These are phyloP conservation scores for Zaprionus bogoriensis DNA, from an alignment of 2,888 invertebrate genomes.

Conservation along the genomic window DNA sequence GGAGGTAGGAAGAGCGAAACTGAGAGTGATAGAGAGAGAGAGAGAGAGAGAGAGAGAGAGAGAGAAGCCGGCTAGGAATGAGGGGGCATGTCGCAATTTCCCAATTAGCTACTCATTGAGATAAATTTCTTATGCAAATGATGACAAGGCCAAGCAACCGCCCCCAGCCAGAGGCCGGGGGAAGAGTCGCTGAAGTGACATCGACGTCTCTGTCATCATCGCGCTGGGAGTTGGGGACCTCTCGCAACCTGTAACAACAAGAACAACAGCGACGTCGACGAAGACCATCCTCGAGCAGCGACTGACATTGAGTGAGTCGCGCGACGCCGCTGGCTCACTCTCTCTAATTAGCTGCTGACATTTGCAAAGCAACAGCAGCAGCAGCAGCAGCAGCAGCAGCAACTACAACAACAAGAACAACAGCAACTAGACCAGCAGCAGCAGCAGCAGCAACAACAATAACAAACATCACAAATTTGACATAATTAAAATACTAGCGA, in stretches of 20 bases:
- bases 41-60: not conserved
- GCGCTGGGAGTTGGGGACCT: constrained; percentile 67
- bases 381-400: constrained; percentile 16
- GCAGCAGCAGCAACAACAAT: not conserved
- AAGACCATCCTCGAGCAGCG: constrained; percentile 35
- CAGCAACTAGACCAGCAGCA: not conserved
- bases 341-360: constrained; percentile 78
- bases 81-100: constrained; percentile 66
- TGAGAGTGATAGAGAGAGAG: constrained; percentile 28
- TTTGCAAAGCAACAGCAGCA: constrained; percentile 48
- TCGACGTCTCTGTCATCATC: constrained; percentile 56
- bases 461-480: constrained; percentile 62
- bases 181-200: constrained; percentile 59
- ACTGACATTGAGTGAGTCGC: constrained; percentile 73
- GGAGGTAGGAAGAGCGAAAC: constrained; percentile 6
- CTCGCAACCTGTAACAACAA: constrained; percentile 49
- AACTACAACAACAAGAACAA: constrained; percentile 7
- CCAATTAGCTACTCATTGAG: constrained; percentile 78
- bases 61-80: not conserved
- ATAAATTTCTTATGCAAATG: constrained; percentile 80
- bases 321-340: constrained; percentile 56
- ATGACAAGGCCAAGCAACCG: constrained; percentile 72
- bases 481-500: constrained; percentile 71
- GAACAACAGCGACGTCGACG: constrained; percentile 1
- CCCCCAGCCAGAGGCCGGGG: not conserved